Base-by-base conservation (phyloP, 2,888 invertebrate genomes). In the Keiferia lycopersicella region DNA sequence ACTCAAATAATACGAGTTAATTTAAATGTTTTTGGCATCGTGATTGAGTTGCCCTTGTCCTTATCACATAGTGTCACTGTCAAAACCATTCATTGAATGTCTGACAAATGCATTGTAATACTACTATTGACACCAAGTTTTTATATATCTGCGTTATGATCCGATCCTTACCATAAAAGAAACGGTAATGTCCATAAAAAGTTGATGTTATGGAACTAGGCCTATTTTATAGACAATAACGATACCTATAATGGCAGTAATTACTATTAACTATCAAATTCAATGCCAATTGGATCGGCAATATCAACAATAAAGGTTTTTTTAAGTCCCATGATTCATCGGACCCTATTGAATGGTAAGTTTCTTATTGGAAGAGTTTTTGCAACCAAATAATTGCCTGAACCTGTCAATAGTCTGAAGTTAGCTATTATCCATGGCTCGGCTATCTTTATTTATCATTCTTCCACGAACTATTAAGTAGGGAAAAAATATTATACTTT, bases 11-110 rank as follows among this genome's bases (percentile, higher is more conserved):
- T 30, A 26, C 3, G 20, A 16, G 41, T 26, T 26, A 26, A 48
- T 60, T 63, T 51, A 59, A 39, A 56, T 56, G 56, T 53, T 51
- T 63, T 66, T 59, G 64, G 64, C 64, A 68, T 76, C 84, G 83
- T 85, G 84, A 81, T 74, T 75, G 65, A 66, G 66, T 66, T 74
- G 78, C 69, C 86, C 86, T 86, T 82, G 82, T 71, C 68, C 70
- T 73, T 69, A 73, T 77, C 78, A 72, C 72, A 72, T 68, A 64
- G 64, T 64, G 67, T 67, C 69, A 68, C 70, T 69, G 68, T 67
- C 69, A 64, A 67, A 71, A 45, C 68, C 76, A 71, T 73, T 73
- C 77, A 75, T 74, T 72, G 75, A n/a, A 76, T 71, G 73, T 73
- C 76, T 79, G 81, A 83, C 79, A 78, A 80, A 80, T 80, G 70